Evolutionary conservation across 2,888 invertebrate genomes (phyloP).

Genomic region (Sipha maydis): DNA sequence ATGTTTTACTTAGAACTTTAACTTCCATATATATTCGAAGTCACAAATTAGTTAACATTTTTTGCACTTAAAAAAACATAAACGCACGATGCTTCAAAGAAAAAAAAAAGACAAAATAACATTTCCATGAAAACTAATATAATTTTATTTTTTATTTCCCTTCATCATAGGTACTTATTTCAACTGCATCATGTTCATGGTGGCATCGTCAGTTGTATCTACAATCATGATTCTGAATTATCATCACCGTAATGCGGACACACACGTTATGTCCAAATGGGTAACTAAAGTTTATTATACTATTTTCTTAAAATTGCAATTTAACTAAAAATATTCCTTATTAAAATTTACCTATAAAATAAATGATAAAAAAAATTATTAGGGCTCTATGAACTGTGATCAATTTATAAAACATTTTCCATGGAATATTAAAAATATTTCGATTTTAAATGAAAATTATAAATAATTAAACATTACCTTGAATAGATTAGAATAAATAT

Average conservation of each 20-base stretch:
- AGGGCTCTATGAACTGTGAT: no score
- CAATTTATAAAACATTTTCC: no score
- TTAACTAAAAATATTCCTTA: neutral
- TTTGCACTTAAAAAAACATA: constrained; percentile 48
- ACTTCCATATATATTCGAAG: constrained; percentile 27
- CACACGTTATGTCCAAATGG: constrained; percentile 97
- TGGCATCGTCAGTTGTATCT: constrained; percentile 96
- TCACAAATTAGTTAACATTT: constrained; percentile 46
- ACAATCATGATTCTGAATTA: constrained; percentile 98
- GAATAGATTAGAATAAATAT: no score
- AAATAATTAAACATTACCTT: no score
- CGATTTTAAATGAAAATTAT: no score
- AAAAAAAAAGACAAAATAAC: constrained; percentile 25
- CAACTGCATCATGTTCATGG: constrained; percentile 99
- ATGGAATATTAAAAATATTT: no score
- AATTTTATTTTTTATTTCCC: constrained; percentile 42
- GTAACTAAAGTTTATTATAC: constrained; percentile 69
- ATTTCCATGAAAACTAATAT: constrained; percentile 24
- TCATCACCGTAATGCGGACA: constrained; percentile 96
- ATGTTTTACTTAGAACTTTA: neutral
- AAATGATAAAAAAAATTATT: no score
- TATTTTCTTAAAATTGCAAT: neutral
- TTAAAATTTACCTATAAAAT: no score
- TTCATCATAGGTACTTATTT: constrained; percentile 84
- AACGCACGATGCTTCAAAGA: constrained; percentile 47